phyloP scores from a whole-genome alignment of 2,888 invertebrate genomes.

The Synergus itoensis region DNA sequence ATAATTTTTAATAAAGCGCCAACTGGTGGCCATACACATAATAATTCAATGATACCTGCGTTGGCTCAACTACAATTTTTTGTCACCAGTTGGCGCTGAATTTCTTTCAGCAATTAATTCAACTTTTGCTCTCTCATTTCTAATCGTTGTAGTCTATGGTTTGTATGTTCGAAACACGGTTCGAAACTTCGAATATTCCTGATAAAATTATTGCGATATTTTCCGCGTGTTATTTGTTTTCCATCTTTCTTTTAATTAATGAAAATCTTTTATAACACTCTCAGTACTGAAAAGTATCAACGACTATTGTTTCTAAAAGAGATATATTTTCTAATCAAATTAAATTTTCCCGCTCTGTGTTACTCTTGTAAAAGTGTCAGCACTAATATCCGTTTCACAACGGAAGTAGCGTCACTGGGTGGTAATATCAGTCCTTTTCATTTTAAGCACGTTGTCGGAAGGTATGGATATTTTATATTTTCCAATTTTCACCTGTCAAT shows the following conservation, averaged over 20 bases:
- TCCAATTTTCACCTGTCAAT: neutral
- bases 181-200: too few species aligned
- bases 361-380: neutral
- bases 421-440: neutral
- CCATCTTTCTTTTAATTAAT: too few species aligned
- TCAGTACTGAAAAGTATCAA: neutral
- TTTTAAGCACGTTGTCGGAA: conserved; percentile 32
- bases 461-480: conserved; percentile 29
- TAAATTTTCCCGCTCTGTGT: neutral
- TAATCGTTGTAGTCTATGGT: too few species aligned
- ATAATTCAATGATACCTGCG: too few species aligned
- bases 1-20: neutral
- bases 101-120: too few species aligned
- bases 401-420: conserved; percentile 1
- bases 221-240: neutral
- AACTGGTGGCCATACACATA: neutral
- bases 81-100: too few species aligned
- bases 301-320: neutral
- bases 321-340: neutral
- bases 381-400: neutral
- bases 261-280: neutral
- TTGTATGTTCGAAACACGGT: too few species aligned
- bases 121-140: too few species aligned
- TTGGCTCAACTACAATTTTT: too few species aligned
- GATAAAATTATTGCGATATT: neutral